phyloP scores from a whole-genome alignment of 2,113 vertebrate species.

The Nanger granti region DNA sequence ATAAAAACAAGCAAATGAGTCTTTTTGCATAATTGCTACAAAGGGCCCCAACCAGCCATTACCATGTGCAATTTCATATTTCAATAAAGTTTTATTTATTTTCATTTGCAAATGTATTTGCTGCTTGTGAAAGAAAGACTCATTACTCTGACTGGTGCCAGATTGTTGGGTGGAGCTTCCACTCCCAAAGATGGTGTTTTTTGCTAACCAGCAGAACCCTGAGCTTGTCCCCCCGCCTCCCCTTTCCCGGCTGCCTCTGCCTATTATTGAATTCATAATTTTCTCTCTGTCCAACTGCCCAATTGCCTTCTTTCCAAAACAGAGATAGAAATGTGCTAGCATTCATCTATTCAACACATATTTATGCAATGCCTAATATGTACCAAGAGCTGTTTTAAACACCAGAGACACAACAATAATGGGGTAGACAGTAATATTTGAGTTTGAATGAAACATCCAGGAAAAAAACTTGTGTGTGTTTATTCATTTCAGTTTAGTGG shows the following conservation, averaged over 20 bases:
- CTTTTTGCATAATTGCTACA: slow-evolving; percentile 70
- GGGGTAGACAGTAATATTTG: neutral
- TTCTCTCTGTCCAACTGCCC: neutral
- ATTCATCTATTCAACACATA: neutral
- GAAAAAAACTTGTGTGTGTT: neutral
- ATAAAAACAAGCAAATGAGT: slow-evolving; percentile 74
- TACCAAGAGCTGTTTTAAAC: neutral
- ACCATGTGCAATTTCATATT: slow-evolving; percentile 75
- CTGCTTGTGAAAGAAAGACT: slow-evolving; percentile 50
- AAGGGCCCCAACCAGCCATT: slow-evolving; percentile 68
- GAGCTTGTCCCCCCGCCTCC: neutral
- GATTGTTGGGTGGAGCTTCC: neutral
- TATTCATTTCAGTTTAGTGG: neutral
- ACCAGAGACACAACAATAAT: neutral
- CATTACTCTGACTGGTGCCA: slow-evolving; percentile 7
- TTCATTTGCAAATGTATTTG: slow-evolving; percentile 71
- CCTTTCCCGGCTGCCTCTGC: neutral
- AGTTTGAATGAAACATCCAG: neutral
- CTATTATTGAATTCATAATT: neutral
- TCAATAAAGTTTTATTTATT: slow-evolving; percentile 80
- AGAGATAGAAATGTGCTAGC: neutral
- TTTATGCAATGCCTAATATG: neutral
- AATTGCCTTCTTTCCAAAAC: neutral
- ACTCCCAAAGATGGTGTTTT: neutral
- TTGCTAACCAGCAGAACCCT: neutral